Conservation (phyloP, 2,797 vertebrate species). For the Amniataba percoides region DNA sequence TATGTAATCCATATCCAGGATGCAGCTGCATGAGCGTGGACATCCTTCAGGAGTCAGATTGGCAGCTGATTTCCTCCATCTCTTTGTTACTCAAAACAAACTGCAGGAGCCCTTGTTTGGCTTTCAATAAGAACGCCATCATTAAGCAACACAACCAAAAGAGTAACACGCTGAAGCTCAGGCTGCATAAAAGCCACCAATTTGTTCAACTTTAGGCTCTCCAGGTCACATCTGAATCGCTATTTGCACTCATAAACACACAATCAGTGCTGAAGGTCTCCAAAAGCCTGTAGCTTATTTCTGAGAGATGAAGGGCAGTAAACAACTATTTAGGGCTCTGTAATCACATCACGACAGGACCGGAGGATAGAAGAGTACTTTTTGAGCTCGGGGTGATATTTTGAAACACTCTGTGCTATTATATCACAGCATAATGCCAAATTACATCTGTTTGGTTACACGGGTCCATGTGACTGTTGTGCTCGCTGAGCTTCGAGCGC, state of each 20-base stretch:
- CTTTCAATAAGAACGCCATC: slow-evolving; percentile 3
- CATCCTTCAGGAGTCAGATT: slow-evolving; percentile 41
- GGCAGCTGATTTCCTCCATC: slow-evolving; percentile 50
- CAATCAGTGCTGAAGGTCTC: slow-evolving; percentile 25
- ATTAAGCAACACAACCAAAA: background rate
- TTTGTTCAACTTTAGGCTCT: slow-evolving; percentile 8
- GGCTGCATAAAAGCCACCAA: slow-evolving; percentile 2
- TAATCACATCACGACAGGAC: slow-evolving; percentile 35
- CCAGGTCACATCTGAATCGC: slow-evolving; percentile 9
- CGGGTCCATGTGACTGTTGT: slow-evolving; percentile 48
- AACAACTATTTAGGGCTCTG: slow-evolving; percentile 34
- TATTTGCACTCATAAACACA: slow-evolving; percentile 35
- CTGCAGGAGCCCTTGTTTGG: background rate
- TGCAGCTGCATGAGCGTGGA: slow-evolving; percentile 55
- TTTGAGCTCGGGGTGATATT: slow-evolving; percentile 34
- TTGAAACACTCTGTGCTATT: slow-evolving; percentile 46
- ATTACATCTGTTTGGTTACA: slow-evolving; percentile 42
- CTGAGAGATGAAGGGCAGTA: slow-evolving; percentile 35
- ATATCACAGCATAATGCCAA: slow-evolving; percentile 40
- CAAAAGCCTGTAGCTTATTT: slow-evolving; percentile 45
- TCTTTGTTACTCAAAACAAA: slow-evolving; percentile 43
- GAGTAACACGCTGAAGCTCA: background rate
- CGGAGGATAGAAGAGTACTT: slow-evolving; percentile 25
- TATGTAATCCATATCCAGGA: slow-evolving; percentile 61
- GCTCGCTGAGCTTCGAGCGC: slow-evolving; percentile 34